A percentile compares a stretch with the other conserved stretches of the same genome.
Conservation (phyloP, 1,140 invertebrate species). For the Thalassaphorura encarpata region DNA sequence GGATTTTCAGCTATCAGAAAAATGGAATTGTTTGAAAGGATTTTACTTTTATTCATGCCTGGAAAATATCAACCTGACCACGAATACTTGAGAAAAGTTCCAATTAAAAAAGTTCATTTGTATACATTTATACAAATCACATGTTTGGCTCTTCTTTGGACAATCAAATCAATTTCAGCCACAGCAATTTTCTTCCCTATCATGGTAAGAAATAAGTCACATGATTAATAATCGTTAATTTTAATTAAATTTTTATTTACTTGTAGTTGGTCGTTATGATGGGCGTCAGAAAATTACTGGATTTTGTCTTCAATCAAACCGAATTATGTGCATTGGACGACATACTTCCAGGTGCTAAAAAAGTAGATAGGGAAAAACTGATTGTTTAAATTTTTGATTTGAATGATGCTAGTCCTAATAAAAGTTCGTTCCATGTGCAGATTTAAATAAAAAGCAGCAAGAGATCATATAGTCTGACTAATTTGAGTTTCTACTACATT, state of each 20-base stretch:
- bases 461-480: no score
- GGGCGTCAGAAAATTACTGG: constrained; percentile 48
- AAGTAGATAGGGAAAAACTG: not conserved
- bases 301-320: constrained; percentile 46
- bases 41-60: constrained; percentile 52
- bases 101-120: constrained; percentile 45
- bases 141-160: constrained; percentile 47
- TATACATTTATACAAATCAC: constrained; percentile 50
- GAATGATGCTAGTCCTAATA: no score
- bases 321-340: constrained; percentile 53
- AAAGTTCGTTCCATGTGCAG: no score
- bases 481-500: no score
- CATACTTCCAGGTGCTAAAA: constrained; percentile 41
- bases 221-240: constrained; percentile 1
- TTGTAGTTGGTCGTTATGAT: constrained; percentile 50
- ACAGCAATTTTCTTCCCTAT: constrained; percentile 52
- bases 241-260: constrained; percentile 2
- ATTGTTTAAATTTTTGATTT: no score
- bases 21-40: constrained; percentile 47
- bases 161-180: constrained; percentile 47
- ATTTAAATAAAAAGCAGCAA: no score
- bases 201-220: constrained; percentile 42
- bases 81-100: constrained; percentile 40
- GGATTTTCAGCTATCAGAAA: constrained; percentile 50
- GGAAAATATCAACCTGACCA: constrained; percentile 43